A percentile compares a stretch with the other conserved stretches of the same genome.
phyloP scores from a whole-genome alignment of 2,888 invertebrate species.

The Linnaemya vulpina region DNA sequence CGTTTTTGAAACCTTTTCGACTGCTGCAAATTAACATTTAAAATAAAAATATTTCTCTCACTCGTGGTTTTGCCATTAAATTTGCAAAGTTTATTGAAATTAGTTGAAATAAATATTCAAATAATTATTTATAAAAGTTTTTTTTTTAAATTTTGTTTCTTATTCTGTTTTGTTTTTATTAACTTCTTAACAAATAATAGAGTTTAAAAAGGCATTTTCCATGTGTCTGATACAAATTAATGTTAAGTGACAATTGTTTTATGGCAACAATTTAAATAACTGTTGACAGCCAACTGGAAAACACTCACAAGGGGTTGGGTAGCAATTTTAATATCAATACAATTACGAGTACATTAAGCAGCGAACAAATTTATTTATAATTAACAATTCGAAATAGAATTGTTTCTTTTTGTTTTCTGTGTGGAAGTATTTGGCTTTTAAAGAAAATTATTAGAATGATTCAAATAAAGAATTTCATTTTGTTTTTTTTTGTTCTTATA shows the following conservation, averaged over 20 bases:
- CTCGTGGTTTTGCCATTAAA: conserved; percentile 38
- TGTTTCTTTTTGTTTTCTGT: background rate
- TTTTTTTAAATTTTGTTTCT: too few species aligned
- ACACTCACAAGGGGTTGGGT: conserved; percentile 59
- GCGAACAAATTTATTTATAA: conserved; percentile 31
- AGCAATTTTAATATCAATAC: background rate
- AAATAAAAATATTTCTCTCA: background rate
- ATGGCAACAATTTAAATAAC: conserved; percentile 62
- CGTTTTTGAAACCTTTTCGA: conserved; percentile 3
- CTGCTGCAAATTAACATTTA: conserved; percentile 42
- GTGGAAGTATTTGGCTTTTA: background rate
- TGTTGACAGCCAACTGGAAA: conserved; percentile 58
- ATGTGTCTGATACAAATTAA: conserved; percentile 61
- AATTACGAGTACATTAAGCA: conserved; percentile 4
- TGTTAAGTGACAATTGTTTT: conserved; percentile 68
- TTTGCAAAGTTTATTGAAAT: conserved; percentile 30
- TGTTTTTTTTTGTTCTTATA: too few species aligned
- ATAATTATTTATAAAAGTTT: conserved; percentile 41
- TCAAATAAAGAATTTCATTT: background rate
- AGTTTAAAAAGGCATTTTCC: conserved; percentile 46
- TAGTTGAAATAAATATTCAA: conserved; percentile 48
- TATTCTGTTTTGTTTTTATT: too few species aligned
- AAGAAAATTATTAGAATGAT: conserved; percentile 1
- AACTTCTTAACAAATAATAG: conserved; percentile 24
- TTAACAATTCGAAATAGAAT: conserved; percentile 45